Percentiles rank a stretch among this genome's conserved stretches.
phyloP scores from a whole-genome alignment of 2,113 vertebrate species.

The Myotis davidii region DNA sequence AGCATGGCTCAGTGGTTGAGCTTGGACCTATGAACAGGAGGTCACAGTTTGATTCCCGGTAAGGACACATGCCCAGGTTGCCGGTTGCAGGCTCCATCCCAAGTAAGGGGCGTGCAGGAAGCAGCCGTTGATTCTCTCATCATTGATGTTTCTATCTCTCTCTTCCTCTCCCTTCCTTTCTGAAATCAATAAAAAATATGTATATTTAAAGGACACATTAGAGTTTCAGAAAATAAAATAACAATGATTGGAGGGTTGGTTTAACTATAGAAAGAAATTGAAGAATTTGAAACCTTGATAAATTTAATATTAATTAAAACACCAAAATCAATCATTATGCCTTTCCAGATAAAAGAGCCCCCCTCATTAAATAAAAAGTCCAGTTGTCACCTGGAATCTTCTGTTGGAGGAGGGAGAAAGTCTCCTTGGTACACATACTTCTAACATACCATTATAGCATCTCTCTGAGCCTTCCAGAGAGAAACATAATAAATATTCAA shows the following conservation, averaged over 20 bases:
- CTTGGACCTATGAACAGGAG: too few species aligned
- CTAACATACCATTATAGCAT: neutral
- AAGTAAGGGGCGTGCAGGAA: too few species aligned
- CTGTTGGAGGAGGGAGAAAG: neutral
- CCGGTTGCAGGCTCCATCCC: too few species aligned
- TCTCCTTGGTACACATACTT: neutral
- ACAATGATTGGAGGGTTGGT: neutral
- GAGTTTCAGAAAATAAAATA: neutral
- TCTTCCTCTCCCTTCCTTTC: too few species aligned
- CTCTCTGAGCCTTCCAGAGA: neutral
- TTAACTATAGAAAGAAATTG: neutral
- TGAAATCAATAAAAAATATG: too few species aligned
- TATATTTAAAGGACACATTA: too few species aligned
- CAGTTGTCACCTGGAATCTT: neutral
- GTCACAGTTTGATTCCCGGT: too few species aligned
- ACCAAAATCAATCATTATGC: neutral
- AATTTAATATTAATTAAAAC: conserved; percentile 25
- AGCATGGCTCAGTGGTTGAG: too few species aligned
- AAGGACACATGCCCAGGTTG: too few species aligned
- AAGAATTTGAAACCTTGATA: neutral
- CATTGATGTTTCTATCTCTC: too few species aligned
- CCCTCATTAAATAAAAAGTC: neutral
- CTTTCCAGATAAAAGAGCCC: neutral
- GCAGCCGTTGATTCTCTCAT: too few species aligned
- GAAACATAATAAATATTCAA: neutral